A percentile compares a stretch with the other conserved stretches of the same genome.
These are phyloP conservation scores for Gorilla gorilla DNA, from an alignment of 2,113 vertebrate genomes.

Conservation along the genomic window DNA sequence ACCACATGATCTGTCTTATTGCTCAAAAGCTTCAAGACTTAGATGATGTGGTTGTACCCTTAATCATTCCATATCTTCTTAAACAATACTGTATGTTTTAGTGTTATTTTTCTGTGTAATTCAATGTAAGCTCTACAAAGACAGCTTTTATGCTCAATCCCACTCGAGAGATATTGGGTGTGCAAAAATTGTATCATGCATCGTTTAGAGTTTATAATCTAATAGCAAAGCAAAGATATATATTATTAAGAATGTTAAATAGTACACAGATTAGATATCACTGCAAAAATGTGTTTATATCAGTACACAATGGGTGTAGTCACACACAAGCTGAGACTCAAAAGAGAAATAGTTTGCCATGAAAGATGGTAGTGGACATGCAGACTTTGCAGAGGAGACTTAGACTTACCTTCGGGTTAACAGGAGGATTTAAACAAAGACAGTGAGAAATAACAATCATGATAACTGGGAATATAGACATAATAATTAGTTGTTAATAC, in stretches of 20 bases:
- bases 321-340: not conserved
- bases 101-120: not conserved
- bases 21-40: not conserved
- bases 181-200: not conserved
- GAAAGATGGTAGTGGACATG: not conserved
- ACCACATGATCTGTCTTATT: not conserved
- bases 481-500: not conserved
- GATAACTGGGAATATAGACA: not conserved
- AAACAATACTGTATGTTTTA: not conserved
- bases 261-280: not conserved
- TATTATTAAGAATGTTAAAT: not conserved
- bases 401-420: not conserved
- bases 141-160: not conserved
- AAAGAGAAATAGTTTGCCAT: not conserved
- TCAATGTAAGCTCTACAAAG: not conserved
- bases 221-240: not conserved
- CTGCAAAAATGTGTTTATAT: not conserved
- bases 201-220: not conserved
- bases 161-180: not conserved
- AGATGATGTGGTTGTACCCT: not conserved
- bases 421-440: not conserved
- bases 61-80: not conserved
- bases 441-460: not conserved
- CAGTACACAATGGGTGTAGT: not conserved
- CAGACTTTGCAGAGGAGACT: not conserved